A percentile compares a stretch with the other conserved stretches of the same genome.
Conservation (phyloP, 2,888 invertebrate genomes). For the Halictus ligatus region DNA sequence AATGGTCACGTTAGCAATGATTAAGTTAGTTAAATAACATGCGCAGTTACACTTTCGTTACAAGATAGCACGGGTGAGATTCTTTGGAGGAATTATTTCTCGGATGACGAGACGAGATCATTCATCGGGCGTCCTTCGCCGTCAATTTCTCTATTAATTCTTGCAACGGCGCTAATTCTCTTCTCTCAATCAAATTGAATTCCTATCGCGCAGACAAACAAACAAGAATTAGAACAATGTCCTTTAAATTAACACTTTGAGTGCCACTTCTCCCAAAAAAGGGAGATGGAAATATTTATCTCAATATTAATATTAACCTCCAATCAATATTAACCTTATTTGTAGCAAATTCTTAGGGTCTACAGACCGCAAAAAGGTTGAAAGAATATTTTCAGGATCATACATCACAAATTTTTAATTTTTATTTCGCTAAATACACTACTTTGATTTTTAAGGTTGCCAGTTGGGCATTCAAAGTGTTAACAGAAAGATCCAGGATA, state of each 20-base stretch:
- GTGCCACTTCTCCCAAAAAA: too few species aligned
- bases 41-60: slow-evolving; percentile 70
- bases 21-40: slow-evolving; percentile 76
- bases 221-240: not conserved
- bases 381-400: too few species aligned
- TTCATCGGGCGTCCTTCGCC: slow-evolving; percentile 94
- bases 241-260: too few species aligned
- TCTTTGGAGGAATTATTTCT: slow-evolving; percentile 81
- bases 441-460: too few species aligned
- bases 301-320: too few species aligned
- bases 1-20: slow-evolving; percentile 66
- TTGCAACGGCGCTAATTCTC: slow-evolving; percentile 98
- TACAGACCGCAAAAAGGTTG: too few species aligned
- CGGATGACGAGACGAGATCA: slow-evolving; percentile 64
- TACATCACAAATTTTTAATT: too few species aligned
- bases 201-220: slow-evolving; percentile 88
- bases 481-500: not conserved
- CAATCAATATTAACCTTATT: too few species aligned
- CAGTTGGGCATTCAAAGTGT: too few species aligned
- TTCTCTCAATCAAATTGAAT: slow-evolving; percentile 97
- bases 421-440: too few species aligned
- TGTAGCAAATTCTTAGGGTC: too few species aligned
- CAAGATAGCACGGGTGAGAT: slow-evolving; percentile 77
- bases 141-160: slow-evolving; percentile 98
- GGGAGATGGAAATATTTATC: too few species aligned